Percentiles rank a stretch among this genome's conserved stretches.
Evolutionary conservation across 2,888 invertebrate genomes (phyloP).

Genomic region (Maniola hyperantus): DNA sequence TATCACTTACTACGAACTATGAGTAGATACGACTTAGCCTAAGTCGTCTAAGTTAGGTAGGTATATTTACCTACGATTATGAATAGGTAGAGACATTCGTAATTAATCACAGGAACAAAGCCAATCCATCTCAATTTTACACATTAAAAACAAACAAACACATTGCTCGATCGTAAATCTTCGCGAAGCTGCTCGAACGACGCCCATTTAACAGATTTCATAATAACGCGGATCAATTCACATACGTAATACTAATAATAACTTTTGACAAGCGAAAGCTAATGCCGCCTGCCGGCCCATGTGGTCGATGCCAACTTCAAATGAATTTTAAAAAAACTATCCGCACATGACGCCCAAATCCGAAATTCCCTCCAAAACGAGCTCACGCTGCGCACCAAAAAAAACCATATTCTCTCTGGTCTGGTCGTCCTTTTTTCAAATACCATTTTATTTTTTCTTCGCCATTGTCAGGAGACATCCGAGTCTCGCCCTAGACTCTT

Average conservation of each 20-base stretch:
- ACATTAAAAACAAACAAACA: conserved; percentile 61
- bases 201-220: conserved; percentile 60
- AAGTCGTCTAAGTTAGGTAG: no score
- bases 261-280: conserved; percentile 56
- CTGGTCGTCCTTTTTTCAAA: conserved; percentile 65
- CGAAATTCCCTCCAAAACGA: conserved; percentile 76
- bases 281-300: conserved; percentile 51
- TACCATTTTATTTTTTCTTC: conserved; percentile 58
- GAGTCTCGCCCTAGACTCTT: conserved; percentile 60
- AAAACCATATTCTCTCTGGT: conserved; percentile 52
- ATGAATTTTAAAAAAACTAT: conserved; percentile 51
- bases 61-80: neutral
- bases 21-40: no score
- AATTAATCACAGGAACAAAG: conserved; percentile 7
- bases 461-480: conserved; percentile 57
- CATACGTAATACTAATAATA: conserved; percentile 65
- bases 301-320: conserved; percentile 53
- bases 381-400: conserved; percentile 77
- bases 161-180: conserved; percentile 48
- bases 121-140: conserved; percentile 46
- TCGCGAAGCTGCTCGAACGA: conserved; percentile 50
- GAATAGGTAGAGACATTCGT: neutral
- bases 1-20: no score
- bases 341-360: conserved; percentile 75
- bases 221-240: conserved; percentile 56